Evolutionary conservation across 2,113 vertebrate species (phyloP).

Genomic region (Tachycineta bicolor): DNA sequence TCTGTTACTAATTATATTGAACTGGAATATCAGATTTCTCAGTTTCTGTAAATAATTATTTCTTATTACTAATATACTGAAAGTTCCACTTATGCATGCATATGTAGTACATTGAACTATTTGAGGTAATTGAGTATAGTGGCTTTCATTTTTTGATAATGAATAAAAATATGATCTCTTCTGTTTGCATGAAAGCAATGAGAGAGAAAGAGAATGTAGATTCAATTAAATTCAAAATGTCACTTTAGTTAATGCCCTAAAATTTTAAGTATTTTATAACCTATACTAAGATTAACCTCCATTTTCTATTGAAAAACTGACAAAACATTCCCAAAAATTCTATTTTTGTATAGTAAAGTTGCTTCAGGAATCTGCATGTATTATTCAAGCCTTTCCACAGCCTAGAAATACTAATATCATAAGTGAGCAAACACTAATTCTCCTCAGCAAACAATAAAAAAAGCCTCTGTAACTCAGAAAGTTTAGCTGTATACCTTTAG

Average conservation of each 20-base stretch:
- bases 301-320: not conserved
- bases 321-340: not conserved
- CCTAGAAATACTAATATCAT: not conserved
- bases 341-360: not conserved
- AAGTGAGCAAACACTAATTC: not conserved
- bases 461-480: not conserved
- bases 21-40: not conserved
- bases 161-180: not conserved
- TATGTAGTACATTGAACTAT: not conserved
- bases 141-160: not conserved
- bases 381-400: not conserved
- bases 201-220: not conserved
- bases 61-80: not conserved
- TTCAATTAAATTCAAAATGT: not conserved
- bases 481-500: not conserved
- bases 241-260: not conserved
- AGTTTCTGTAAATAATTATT: not conserved
- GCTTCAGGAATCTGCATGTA: not conserved
- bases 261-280: not conserved
- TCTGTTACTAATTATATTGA: not conserved
- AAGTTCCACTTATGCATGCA: not conserved
- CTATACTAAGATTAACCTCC: not conserved
- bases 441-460: not conserved
- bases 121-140: not conserved
- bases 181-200: not conserved